Base-by-base conservation (phyloP, 1,140 invertebrate species). In the Macrocentrus cingulum region DNA sequence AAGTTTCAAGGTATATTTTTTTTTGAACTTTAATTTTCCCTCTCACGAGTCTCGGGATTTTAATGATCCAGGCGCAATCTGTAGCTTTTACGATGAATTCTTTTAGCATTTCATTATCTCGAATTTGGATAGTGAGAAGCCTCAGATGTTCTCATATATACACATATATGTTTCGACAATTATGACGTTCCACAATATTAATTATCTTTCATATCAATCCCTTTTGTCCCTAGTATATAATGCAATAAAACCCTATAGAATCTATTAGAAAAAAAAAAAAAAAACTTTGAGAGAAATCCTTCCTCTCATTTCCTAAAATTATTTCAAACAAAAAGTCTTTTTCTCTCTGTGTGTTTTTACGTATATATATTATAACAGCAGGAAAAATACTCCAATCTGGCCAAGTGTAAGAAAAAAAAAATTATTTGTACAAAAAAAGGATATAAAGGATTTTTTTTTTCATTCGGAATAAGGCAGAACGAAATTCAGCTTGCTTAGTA, bases 61-160 rank as follows among this genome's bases (percentile, higher is more conserved):
- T 1, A 48, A 49, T 39, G 44, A 52, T 53, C 44, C 34, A 61
- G 45, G 66, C 65, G 63, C 69, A 70, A 70, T 72, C 71, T 75
- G 67, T 69, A 77, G 74, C 73, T 77, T 73, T 77, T 66, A 74
- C 71, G 72, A 77, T 79, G 74, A 77, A 77, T 77, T 67, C 70
- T 69, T 69, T 74, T 76, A 74, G 71, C 71, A 72, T 74, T 72
- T 68, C 68, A n/a, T 69, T 76, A 65, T 72, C 13, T 51, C 68
- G 74, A 66, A 67, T 73, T 66, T 69, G 66, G 67, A 67, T 72
- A 68, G 70, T 75, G 68, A 69, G 69, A 72, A 72, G 74, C 69
- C 68, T 76, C 60, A 62, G 64, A 67, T 70, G 70, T 53, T 78
- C 64, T 74, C 60, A 29, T 57, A 57, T 53, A 25, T n/a, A n/a